Base-by-base conservation (phyloP, 2,113 vertebrate species). In the Anseranas semipalmata region DNA sequence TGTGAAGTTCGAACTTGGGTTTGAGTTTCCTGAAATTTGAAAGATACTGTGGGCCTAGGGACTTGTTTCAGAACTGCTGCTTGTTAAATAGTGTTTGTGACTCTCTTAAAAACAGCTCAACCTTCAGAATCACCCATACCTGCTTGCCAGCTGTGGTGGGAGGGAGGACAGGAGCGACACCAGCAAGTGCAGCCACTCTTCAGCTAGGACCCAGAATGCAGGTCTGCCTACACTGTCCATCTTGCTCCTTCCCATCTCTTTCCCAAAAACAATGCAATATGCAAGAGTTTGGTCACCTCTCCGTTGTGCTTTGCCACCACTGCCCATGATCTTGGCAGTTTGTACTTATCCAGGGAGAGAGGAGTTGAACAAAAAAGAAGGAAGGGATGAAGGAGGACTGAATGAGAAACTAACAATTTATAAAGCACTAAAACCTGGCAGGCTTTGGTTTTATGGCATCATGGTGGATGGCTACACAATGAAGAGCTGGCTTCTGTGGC, bases 401-500 rank as follows among this genome's bases (percentile, higher is more conserved):
- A 70, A 93, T 86, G 80, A 89, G 86, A 92, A 96, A 70, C 11
- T 11, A 94, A 60, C 56, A 48, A 71, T 90, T 93, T 77, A 39
- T 84, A 60, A 60, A 85, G 46, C 52, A n/a, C 48, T 62, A 90
- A 88, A 92, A 86, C 48, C 52, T 10, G 12, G 43, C 72, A 84
- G 60, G 85, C 76, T 86, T 84, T 86, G 76, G 80, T 56, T 92
- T 96, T 75, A 93, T 60, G 66, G 86, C 76, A 82, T 87, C 17
- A 7, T 76, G 76, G 89, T 87, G 66, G 43, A 93, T 60, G 60
- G 62, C 62, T 94, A 67, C 82, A 97, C 67, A 96, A 73, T 91
- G 78, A 82, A 89, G 89, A 90, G 28, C 71, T n/a, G 59, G 45
- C 53, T 93, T 85, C 87, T 79, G 75, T 91, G 85, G 53, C 72